A percentile compares a stretch with the other conserved stretches of the same genome.
Evolutionary conservation across 2,113 vertebrate genomes (phyloP).

Genomic region (Steatornis caripensis): DNA sequence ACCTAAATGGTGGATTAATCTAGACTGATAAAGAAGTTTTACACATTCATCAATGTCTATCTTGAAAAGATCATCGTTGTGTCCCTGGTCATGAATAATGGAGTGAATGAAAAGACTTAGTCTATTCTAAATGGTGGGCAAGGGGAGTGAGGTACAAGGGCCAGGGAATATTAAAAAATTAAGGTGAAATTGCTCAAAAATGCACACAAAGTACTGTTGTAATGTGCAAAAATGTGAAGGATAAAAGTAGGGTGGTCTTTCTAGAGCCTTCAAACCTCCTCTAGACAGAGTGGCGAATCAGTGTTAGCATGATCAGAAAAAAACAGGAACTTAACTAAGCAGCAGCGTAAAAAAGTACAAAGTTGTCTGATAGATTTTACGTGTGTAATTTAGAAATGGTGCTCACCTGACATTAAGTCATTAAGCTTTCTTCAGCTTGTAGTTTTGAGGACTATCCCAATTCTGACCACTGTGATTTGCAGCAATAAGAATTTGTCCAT

Average conservation of each 20-base stretch:
- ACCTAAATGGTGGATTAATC: conserved; percentile 61
- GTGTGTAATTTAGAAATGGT: not conserved
- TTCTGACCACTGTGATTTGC: not conserved
- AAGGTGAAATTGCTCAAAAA: conserved; percentile 52
- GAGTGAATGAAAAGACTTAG: conserved; percentile 36
- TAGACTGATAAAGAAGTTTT: conserved; percentile 57
- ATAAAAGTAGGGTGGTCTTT: conserved; percentile 44
- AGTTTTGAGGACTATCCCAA: not conserved
- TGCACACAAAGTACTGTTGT: conserved; percentile 6
- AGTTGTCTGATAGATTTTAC: not conserved
- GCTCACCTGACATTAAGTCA: not conserved
- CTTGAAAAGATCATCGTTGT: conserved; percentile 38
- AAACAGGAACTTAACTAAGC: not conserved
- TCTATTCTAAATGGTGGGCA: conserved; percentile 7
- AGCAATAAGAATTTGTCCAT: not conserved
- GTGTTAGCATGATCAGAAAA: not conserved
- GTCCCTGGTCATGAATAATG: conserved; percentile 33
- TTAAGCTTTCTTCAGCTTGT: not conserved
- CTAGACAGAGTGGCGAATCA: not conserved
- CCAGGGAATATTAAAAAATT: conserved; percentile 38
- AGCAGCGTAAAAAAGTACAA: not conserved
- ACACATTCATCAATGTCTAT: conserved; percentile 44
- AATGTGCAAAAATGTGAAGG: conserved; percentile 47
- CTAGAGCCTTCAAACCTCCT: conserved; percentile 15
- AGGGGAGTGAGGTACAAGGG: not conserved